Percentiles rank a stretch among this genome's conserved stretches.
phyloP scores from a whole-genome alignment of 2,113 vertebrate genomes.

The Caracal caracal region DNA sequence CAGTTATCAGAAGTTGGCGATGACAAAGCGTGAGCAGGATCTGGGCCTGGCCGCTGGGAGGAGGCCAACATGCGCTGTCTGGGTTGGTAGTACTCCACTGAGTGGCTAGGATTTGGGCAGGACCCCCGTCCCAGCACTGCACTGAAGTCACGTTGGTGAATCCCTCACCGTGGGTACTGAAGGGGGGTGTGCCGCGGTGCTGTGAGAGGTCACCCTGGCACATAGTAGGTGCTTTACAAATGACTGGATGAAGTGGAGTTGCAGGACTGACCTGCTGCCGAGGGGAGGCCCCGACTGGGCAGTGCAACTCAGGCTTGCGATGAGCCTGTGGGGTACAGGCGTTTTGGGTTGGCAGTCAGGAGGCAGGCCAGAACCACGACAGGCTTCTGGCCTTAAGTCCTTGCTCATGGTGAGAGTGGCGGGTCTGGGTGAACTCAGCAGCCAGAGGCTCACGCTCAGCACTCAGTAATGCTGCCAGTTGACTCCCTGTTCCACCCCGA shows the following conservation, averaged over 20 bases:
- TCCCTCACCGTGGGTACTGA: not conserved
- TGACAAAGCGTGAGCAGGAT: not conserved
- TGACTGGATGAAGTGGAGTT: not conserved
- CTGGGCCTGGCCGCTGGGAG: not conserved
- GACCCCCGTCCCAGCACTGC: not conserved
- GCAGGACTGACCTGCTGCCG: not conserved
- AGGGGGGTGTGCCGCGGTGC: not conserved
- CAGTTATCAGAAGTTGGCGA: not conserved
- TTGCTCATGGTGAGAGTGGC: not conserved
- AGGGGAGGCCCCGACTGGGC: too few relatives aligned
- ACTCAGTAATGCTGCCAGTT: not conserved
- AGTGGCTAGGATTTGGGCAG: not conserved
- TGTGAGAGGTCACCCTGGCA: not conserved
- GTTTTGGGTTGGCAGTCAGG: too few relatives aligned
- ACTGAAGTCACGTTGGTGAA: not conserved
- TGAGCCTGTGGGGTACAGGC: not conserved
- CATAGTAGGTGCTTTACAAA: not conserved
- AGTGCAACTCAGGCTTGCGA: not conserved
- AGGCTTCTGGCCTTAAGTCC: not conserved
- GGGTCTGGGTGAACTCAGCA: not conserved
- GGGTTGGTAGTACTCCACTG: not conserved
- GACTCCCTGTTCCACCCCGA: fast-evolving
- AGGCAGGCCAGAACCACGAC: not conserved
- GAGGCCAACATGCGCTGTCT: not conserved
- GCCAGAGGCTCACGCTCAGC: not conserved